phyloP scores from a whole-genome alignment of 2,888 invertebrate genomes.

The Eumacrocentrus americanus region DNA sequence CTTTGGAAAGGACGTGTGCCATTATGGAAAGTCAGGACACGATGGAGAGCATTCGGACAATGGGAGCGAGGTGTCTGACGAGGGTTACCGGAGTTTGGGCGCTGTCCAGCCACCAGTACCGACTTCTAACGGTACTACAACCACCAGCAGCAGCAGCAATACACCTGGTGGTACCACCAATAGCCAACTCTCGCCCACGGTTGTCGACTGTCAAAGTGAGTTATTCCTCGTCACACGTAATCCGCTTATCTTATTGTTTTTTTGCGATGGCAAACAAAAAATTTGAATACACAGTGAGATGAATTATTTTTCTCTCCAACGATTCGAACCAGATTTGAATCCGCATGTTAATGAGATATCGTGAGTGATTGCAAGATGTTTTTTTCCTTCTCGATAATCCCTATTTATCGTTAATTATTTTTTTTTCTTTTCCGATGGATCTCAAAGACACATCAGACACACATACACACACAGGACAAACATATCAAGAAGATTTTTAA shows the following conservation, averaged over 20 bases:
- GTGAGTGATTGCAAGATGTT: no score
- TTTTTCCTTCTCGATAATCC: no score
- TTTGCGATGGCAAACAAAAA: neutral
- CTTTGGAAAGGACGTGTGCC: constrained; percentile 47
- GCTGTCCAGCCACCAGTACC: constrained; percentile 65
- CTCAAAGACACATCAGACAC: no score
- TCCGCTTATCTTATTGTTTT: no score
- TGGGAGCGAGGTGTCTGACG: constrained; percentile 84
- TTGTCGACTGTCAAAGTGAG: constrained; percentile 57
- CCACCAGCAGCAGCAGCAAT: constrained; percentile 55
- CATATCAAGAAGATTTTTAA: no score
- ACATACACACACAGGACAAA: no score
- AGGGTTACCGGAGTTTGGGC: constrained; percentile 82
- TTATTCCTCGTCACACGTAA: constrained; percentile 24
- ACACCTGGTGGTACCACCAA: constrained; percentile 43
- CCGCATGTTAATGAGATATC: no score
- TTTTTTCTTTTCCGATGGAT: no score
- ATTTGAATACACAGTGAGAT: no score
- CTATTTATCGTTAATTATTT: no score
- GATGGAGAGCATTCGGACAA: constrained; percentile 68
- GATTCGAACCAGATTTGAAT: no score
- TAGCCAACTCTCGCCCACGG: constrained; percentile 50
- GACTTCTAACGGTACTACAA: constrained; percentile 59
- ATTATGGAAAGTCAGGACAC: constrained; percentile 50
- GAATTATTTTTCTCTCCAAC: no score